Conservation (phyloP, 2,113 vertebrate species). For the Lepus europaeus region DNA sequence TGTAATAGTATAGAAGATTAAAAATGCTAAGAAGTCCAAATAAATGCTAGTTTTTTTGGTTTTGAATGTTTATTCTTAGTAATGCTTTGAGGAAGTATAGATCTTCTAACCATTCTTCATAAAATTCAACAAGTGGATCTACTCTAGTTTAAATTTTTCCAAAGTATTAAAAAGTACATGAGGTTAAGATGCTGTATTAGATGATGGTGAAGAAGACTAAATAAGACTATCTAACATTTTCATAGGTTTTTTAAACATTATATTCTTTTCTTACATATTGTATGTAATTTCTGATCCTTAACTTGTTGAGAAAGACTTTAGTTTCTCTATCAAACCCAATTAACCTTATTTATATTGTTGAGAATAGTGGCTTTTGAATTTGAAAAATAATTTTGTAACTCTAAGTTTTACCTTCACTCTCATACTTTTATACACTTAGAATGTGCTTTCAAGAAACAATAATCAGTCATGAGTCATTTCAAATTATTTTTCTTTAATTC, state of each 20-base stretch:
- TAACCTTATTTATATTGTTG: conserved; percentile 11
- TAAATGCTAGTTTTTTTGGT: conserved; percentile 43
- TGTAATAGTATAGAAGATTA: conserved; percentile 57
- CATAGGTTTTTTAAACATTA: too few relatives aligned
- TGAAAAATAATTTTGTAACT: conserved; percentile 40
- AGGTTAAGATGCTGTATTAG: background rate
- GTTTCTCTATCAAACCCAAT: conserved; percentile 17
- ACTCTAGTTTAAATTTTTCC: background rate
- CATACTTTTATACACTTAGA: conserved; percentile 29
- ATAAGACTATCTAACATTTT: background rate
- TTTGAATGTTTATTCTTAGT: conserved; percentile 40
- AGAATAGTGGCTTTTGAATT: background rate
- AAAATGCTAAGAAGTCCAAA: conserved; percentile 54
- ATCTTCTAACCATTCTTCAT: conserved; percentile 37
- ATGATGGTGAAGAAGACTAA: background rate
- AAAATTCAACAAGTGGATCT: conserved; percentile 19
- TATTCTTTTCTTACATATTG: too few relatives aligned
- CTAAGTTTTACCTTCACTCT: background rate
- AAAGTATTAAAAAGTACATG: background rate
- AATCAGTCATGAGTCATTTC: conserved; percentile 25
- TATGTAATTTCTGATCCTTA: background rate
- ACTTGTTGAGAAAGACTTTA: conserved; percentile 8
- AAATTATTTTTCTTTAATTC: conserved; percentile 36
- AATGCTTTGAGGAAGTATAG: background rate
- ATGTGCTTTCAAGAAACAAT: conserved; percentile 44